phyloP scores from a whole-genome alignment of 2,888 invertebrate genomes.

The Plemyria rubiginata region DNA sequence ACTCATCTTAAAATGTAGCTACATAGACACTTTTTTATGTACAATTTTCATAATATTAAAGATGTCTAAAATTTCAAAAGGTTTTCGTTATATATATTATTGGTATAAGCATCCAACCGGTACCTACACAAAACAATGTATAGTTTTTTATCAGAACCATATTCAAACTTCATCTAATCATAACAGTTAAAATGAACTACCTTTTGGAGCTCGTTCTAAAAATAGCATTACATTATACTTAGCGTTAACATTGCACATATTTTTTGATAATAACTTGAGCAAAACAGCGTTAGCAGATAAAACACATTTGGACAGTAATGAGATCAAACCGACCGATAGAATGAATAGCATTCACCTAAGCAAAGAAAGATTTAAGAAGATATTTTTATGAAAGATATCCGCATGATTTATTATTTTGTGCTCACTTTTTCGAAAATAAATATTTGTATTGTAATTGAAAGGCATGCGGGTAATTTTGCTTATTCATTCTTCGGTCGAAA shows the following conservation, averaged over 20 bases:
- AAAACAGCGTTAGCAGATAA: constrained; percentile 27
- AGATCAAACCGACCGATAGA: constrained; percentile 31
- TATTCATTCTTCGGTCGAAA: constrained; percentile 17
- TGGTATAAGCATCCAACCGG: neutral
- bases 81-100: neutral
- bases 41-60: neutral
- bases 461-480: neutral
- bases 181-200: neutral
- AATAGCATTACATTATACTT: constrained; percentile 13
- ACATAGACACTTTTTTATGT: neutral
- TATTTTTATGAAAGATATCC: neutral
- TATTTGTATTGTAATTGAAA: too few species aligned
- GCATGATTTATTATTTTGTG: too few species aligned
- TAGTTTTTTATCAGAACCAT: neutral
- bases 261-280: constrained; percentile 34
- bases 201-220: constrained; percentile 4
- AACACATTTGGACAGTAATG: constrained; percentile 28
- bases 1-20: neutral
- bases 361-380: too few species aligned
- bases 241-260: constrained; percentile 34
- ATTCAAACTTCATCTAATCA: neutral
- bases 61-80: neutral
- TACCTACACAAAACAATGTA: neutral
- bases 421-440: too few species aligned
- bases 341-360: constrained; percentile 4